Percentiles rank a stretch among this genome's conserved stretches.
These are phyloP conservation scores for Drosophila nasuta DNA, from an alignment of 1,140 invertebrate species.

Conservation along the genomic window DNA sequence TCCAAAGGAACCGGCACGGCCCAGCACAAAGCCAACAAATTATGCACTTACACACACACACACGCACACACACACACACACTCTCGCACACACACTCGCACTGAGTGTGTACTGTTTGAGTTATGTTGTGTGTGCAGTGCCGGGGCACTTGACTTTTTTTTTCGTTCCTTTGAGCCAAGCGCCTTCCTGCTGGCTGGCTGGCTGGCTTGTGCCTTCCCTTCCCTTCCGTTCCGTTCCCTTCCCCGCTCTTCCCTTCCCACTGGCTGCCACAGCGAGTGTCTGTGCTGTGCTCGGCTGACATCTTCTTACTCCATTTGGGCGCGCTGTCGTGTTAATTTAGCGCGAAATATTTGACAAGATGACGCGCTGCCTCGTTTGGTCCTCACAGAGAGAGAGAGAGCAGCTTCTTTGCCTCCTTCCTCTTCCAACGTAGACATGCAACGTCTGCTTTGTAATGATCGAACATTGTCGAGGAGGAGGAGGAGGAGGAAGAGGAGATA, in stretches of 20 bases:
- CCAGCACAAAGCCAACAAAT: conserved; percentile 78
- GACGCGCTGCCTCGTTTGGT: conserved; percentile 62
- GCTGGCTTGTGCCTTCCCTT: conserved; percentile 6
- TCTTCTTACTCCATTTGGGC: conserved; percentile 81
- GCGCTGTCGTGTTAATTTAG: conserved; percentile 81
- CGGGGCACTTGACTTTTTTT: conserved; percentile 61
- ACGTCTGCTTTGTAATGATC: conserved; percentile 60
- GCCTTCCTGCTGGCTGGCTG: no score
- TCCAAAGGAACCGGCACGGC: conserved; percentile 17
- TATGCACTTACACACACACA: conserved; percentile 62
- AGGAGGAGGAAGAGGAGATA: background rate
- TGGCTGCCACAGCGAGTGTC: conserved; percentile 32
- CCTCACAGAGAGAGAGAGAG: conserved; percentile 7
- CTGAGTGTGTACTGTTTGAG: conserved; percentile 60
- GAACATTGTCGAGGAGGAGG: conserved; percentile 53
- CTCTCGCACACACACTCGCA: conserved; percentile 9
- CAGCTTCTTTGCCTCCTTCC: conserved; percentile 1
- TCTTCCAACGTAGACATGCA: conserved; percentile 35
- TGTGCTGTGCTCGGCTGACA: conserved; percentile 44
- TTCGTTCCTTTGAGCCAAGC: conserved; percentile 56
- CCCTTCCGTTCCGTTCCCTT: background rate
- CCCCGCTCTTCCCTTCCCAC: no score
- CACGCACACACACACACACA: background rate
- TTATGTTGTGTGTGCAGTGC: conserved; percentile 67
- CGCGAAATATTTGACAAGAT: conserved; percentile 82